phyloP scores from a whole-genome alignment of 2,113 vertebrate species.

The Heteronetta atricapilla region DNA sequence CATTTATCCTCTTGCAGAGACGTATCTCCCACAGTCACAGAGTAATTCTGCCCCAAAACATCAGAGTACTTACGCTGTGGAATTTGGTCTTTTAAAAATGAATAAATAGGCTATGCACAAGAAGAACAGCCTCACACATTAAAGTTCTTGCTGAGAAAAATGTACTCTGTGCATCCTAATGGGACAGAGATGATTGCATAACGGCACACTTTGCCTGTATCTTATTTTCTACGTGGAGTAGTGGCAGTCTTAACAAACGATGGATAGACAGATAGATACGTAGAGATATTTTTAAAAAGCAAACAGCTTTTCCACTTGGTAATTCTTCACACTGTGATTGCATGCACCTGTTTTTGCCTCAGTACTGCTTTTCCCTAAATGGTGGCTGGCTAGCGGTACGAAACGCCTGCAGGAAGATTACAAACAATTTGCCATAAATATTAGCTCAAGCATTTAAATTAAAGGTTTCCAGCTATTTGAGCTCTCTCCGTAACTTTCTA shows the following conservation, averaged over 20 bases:
- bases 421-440: not conserved
- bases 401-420: not conserved
- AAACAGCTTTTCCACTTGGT: not conserved
- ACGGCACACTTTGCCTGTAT: not conserved
- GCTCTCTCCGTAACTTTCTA: not conserved
- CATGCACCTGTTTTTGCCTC: not conserved
- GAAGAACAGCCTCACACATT: slow-evolving; percentile 17
- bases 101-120: slow-evolving; percentile 44
- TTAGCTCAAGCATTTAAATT: slow-evolving; percentile 7
- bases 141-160: slow-evolving; percentile 56
- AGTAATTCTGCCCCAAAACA: not conserved
- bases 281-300: slow-evolving; percentile 16
- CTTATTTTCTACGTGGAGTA: slow-evolving; percentile 31
- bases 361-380: not conserved
- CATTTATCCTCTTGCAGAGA: slow-evolving; percentile 32
- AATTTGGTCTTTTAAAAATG: slow-evolving; percentile 41
- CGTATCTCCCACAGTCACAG: not conserved
- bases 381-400: not conserved
- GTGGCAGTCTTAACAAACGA: slow-evolving; percentile 34
- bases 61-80: slow-evolving; percentile 22
- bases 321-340: not conserved
- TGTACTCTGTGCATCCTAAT: slow-evolving; percentile 26
- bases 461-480: not conserved
- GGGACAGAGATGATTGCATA: slow-evolving; percentile 38
- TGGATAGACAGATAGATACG: slow-evolving; percentile 10